phyloP scores from a whole-genome alignment of 1,140 invertebrate species.

The Neodiprion virginianus region DNA sequence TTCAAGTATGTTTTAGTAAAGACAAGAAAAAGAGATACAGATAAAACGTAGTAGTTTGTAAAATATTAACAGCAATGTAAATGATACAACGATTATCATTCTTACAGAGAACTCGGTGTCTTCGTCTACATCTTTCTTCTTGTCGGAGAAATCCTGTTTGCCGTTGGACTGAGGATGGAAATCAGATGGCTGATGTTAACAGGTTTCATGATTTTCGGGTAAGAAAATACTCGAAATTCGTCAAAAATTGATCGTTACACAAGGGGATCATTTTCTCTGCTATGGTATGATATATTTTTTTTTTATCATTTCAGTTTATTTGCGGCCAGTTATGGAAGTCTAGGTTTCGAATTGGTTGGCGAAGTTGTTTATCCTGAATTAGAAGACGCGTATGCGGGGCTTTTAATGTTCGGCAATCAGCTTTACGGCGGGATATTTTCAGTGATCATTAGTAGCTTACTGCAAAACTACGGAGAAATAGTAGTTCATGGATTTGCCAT shows the following conservation, averaged over 20 bases:
- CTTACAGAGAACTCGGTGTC: slow-evolving; percentile 66
- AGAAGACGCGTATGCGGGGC: slow-evolving; percentile 71
- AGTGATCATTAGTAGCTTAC: slow-evolving; percentile 38
- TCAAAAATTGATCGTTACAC: too few species aligned
- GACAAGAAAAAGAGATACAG: not conserved
- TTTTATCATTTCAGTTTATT: slow-evolving; percentile 63
- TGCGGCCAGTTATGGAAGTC: slow-evolving; percentile 76
- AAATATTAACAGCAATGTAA: slow-evolving; percentile 9
- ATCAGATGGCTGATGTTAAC: slow-evolving; percentile 69
- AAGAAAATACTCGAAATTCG: slow-evolving; percentile 20
- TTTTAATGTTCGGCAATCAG: slow-evolving; percentile 73
- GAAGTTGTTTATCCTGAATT: slow-evolving; percentile 79
- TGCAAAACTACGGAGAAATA: slow-evolving; percentile 43
- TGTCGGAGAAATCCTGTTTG: slow-evolving; percentile 70
- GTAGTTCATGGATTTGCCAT: slow-evolving; percentile 54
- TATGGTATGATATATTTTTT: too few species aligned
- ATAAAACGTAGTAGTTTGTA: not conserved
- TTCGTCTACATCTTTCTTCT: slow-evolving; percentile 69
- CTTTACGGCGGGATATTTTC: slow-evolving; percentile 70
- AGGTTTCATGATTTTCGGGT: slow-evolving; percentile 66
- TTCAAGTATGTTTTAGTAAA: not conserved
- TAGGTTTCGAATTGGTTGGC: slow-evolving; percentile 79
- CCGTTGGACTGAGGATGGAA: slow-evolving; percentile 60
- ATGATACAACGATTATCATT: not conserved
- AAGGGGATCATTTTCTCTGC: too few species aligned